Evolutionary conservation across 2,797 vertebrate genomes (phyloP).

Genomic region (Acestrorhynchus altus): DNA sequence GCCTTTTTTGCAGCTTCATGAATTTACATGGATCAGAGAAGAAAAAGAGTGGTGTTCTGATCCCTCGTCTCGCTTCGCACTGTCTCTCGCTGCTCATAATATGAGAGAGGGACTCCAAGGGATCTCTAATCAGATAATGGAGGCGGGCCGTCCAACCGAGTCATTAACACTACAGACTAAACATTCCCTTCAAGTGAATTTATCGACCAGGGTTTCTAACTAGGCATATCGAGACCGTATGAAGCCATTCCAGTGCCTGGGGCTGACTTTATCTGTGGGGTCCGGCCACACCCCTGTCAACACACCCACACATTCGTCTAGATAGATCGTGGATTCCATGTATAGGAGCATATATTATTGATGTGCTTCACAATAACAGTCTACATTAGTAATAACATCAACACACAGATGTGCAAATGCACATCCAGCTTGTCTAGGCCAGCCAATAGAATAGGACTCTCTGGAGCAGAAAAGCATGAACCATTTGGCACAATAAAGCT

Average conservation of each 20-base stretch:
- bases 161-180: slow-evolving; percentile 22
- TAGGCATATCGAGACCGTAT: not conserved
- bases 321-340: not conserved
- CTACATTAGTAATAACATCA: not conserved
- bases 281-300: not conserved
- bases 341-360: not conserved
- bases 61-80: slow-evolving; percentile 21
- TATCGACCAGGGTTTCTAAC: not conserved
- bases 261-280: not conserved
- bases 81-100: not conserved
- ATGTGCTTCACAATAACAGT: not conserved
- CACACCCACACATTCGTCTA: not conserved
- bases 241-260: not conserved
- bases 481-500: no score
- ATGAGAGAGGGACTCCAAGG: slow-evolving; percentile 15
- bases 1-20: slow-evolving; percentile 46
- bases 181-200: slow-evolving; percentile 1
- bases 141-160: not conserved
- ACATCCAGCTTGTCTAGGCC: no score
- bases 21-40: slow-evolving; percentile 53
- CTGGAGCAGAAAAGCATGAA: no score
- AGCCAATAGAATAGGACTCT: no score
- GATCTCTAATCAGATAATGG: not conserved
- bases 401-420: no score
- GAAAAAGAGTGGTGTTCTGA: slow-evolving; percentile 38